A percentile compares a stretch with the other conserved stretches of the same genome.
These are phyloP conservation scores for Kryptopterus vitreolus DNA, from an alignment of 2,797 vertebrate species.

Conservation along the genomic window DNA sequence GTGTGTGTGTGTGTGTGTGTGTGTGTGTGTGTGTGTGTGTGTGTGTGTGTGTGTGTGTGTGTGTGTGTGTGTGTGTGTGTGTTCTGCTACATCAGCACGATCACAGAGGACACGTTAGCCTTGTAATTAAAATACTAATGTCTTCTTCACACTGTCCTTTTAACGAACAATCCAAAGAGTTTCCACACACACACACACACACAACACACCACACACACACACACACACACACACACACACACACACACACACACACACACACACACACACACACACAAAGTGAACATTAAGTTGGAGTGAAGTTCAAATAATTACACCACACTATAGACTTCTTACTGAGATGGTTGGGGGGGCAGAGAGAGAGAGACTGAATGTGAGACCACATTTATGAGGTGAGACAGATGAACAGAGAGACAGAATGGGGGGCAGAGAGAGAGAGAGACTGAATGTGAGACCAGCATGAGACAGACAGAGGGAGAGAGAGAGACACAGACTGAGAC, in stretches of 20 bases:
- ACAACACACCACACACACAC: not conserved
- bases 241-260: not conserved
- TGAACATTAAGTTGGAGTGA: not conserved
- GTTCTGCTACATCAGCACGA: constrained; percentile 45
- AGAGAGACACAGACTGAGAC: not conserved
- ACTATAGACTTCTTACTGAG: too few species aligned
- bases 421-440: not conserved
- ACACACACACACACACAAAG: not conserved
- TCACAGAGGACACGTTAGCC: constrained; percentile 19
- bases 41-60: constrained; percentile 27
- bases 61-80: constrained; percentile 29
- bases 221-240: not conserved
- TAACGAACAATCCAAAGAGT: constrained; percentile 3
- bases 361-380: too few species aligned
- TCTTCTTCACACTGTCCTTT: not conserved
- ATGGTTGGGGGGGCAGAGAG: too few species aligned
- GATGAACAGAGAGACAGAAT: not conserved
- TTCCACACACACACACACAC: not conserved
- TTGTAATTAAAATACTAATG: constrained; percentile 24
- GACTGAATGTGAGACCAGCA: not conserved
- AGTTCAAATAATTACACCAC: not conserved
- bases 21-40: not conserved
- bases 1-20: not conserved
- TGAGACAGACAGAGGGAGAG: too few species aligned
- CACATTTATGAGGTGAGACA: too few species aligned